Conservation (phyloP, 30 jellyfish, hydroid and myxozoan genomes). For the Haliclystus octoradiatus region DNA sequence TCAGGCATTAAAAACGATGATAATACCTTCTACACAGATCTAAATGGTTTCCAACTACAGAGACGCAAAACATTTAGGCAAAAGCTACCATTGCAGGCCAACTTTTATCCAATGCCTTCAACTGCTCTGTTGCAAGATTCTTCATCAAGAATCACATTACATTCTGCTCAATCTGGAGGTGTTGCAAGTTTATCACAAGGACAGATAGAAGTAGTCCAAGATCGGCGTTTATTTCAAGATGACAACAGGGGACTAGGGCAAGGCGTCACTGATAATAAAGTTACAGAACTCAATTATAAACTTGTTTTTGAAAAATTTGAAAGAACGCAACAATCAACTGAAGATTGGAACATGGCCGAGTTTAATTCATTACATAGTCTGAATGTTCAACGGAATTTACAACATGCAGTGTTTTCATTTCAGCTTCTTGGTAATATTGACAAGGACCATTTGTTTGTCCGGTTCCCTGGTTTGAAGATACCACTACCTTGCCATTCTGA, state of each 20-base stretch:
- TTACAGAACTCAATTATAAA: slow-evolving; percentile 58
- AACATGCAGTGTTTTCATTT: slow-evolving; percentile 56
- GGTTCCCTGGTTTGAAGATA: slow-evolving; percentile 38
- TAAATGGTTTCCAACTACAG: slow-evolving; percentile 95
- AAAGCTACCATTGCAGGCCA: slow-evolving; percentile 87
- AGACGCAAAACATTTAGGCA: slow-evolving; percentile 57
- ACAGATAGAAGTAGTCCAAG: slow-evolving; percentile 66
- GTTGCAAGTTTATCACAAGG: slow-evolving; percentile 84
- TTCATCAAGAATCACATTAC: slow-evolving; percentile 34
- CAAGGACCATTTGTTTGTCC: slow-evolving; percentile 9
- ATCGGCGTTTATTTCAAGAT: slow-evolving; percentile 77
- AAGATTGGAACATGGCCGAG: neutral
- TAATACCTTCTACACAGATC: slow-evolving; percentile 80
- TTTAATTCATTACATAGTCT: slow-evolving; percentile 57
- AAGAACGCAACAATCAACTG: neutral
- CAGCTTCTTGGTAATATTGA: slow-evolving; percentile 14
- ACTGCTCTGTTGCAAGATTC: slow-evolving; percentile 58
- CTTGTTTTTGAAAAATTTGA: slow-evolving; percentile 58
- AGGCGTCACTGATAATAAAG: slow-evolving; percentile 86
- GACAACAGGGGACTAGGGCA: slow-evolving; percentile 96
- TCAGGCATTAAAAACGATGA: slow-evolving; percentile 60
- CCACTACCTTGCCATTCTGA: slow-evolving; percentile 84
- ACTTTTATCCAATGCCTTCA: slow-evolving; percentile 87
- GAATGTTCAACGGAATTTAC: slow-evolving; percentile 45
- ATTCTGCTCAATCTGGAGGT: slow-evolving; percentile 82